Conservation (phyloP, 2,888 invertebrate species). For the Therioaphis trifolii region DNA sequence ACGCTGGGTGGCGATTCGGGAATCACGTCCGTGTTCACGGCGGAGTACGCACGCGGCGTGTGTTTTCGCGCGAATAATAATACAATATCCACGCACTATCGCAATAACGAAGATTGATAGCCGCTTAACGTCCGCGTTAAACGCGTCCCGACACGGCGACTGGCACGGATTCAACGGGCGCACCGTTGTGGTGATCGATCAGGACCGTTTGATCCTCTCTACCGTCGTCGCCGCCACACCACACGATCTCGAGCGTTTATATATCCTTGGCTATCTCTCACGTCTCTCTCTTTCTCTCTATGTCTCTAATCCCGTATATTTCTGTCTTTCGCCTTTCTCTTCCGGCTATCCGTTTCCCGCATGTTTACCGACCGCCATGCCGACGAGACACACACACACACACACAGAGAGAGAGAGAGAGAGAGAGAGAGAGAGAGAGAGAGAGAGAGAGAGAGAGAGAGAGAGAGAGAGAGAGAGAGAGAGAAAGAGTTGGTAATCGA, state of each 20-base stretch:
- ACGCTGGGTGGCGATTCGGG: no score
- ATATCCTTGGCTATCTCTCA: no score
- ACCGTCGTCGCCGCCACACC: no score
- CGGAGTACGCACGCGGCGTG: no score
- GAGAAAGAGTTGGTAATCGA: conserved; percentile 20
- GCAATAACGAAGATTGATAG: conserved; percentile 50
- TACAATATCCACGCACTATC: neutral
- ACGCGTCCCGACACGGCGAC: conserved; percentile 13
- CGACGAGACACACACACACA: neutral
- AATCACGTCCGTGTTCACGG: neutral
- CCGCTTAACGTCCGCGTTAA: conserved; percentile 36
- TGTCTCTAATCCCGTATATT: no score
- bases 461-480: no score
- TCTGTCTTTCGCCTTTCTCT: no score
- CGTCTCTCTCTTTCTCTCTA: no score
- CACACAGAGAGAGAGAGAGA: no score
- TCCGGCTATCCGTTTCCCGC: neutral
- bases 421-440: no score
- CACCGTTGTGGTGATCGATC: conserved; percentile 22
- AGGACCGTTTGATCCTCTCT: conserved; percentile 34
- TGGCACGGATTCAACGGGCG: neutral
- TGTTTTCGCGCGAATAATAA: neutral
- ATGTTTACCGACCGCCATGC: neutral
- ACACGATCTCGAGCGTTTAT: no score
- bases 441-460: no score